Evolutionary conservation across 2,797 vertebrate species (phyloP).

Genomic region (Chromis chromis): DNA sequence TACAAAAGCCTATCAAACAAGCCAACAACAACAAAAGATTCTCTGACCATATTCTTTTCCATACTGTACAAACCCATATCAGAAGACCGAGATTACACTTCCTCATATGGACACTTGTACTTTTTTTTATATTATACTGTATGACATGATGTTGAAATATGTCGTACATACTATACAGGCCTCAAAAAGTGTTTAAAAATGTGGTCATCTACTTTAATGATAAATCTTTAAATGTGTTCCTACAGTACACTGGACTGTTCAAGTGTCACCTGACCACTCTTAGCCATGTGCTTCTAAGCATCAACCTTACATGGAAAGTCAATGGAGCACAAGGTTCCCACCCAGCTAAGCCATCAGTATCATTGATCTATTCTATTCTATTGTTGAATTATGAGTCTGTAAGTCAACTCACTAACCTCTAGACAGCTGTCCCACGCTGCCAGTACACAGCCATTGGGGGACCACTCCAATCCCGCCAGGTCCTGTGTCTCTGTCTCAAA

Average conservation of each 20-base stretch:
- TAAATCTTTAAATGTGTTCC: background rate
- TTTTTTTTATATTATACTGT: too few relatives aligned
- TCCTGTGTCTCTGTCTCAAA: constrained; percentile 97
- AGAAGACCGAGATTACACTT: too few relatives aligned
- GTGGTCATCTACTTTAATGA: background rate
- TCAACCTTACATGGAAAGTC: background rate
- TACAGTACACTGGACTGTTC: background rate
- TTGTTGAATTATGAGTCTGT: background rate
- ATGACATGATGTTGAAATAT: background rate
- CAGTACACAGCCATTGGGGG: constrained; percentile 95
- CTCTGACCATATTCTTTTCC: too few relatives aligned
- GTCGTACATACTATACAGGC: background rate
- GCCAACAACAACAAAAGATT: too few relatives aligned
- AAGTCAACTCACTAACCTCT: constrained; percentile 85
- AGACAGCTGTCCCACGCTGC: constrained; percentile 94
- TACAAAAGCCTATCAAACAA: too few relatives aligned
- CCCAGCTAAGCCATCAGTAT: background rate
- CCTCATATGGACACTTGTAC: background rate
- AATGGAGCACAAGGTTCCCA: background rate
- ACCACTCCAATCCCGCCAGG: constrained; percentile 93
- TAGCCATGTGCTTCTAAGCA: background rate
- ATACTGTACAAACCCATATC: too few relatives aligned
- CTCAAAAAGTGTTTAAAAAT: background rate
- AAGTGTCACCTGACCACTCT: background rate
- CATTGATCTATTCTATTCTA: background rate